A percentile compares a stretch with the other conserved stretches of the same genome.
These are phyloP conservation scores for Chaetorhynchus papuensis DNA, from an alignment of 2,113 vertebrate genomes.

Conservation along the genomic window DNA sequence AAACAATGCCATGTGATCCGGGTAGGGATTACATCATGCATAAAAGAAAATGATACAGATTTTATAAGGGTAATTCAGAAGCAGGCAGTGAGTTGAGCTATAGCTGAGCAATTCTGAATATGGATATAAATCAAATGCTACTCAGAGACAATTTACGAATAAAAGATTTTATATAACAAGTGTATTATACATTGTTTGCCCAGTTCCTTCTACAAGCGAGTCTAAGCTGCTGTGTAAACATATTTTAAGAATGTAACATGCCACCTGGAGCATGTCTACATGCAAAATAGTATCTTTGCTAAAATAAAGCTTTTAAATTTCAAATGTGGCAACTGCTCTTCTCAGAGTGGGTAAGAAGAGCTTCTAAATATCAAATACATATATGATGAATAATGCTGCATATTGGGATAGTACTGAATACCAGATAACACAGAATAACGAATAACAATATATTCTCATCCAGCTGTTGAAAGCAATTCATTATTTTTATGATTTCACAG, in stretches of 20 bases:
- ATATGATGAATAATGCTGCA: neutral
- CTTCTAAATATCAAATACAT: neutral
- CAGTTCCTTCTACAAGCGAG: neutral
- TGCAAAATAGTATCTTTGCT: neutral
- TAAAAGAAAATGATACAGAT: neutral
- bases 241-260: neutral
- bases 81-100: neutral
- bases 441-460: neutral
- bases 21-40: neutral
- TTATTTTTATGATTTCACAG: neutral
- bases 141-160: neutral
- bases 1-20: neutral
- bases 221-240: neutral
- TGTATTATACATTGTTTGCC: neutral
- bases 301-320: conserved; percentile 3
- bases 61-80: neutral
- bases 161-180: neutral
- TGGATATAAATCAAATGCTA: neutral
- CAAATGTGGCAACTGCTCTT: neutral
- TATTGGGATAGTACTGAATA: neutral
- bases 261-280: neutral
- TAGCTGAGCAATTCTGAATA: neutral
- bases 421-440: neutral
- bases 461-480: neutral
- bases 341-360: neutral